Base-by-base conservation (phyloP, 92 coral and sea anemone species). In the Diadumene lineata region DNA sequence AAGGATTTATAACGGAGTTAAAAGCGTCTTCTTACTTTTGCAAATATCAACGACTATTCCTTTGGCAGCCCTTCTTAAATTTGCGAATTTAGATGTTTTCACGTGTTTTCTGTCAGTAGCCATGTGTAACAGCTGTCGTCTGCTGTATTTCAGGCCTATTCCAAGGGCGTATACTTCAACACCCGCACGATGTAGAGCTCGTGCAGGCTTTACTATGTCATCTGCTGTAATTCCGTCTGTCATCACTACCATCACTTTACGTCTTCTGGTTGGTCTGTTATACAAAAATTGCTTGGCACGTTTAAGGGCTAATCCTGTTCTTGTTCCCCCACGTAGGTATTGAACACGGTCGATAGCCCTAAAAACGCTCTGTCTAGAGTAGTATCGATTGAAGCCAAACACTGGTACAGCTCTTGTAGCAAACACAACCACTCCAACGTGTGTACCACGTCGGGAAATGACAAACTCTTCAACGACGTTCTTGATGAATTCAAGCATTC, bases 151-250 rank as follows among this genome's bases (percentile, higher is more conserved):
- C 18, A 81, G 68, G 15, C 98, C 98, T 0, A 94, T 50, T 19
- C 97, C 98, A 0, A 94, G 88, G 18, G 92, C 98, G 56, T 85
- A 88, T 38, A 88, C 84, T 24, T 88, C 82, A 29, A 94, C 97
- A 31, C 98, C 98, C 17, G 70, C 81, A 29, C 87, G 79, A 60
- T 92, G 94, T 15, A 94, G 85, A 1, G 66, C 44, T 26, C 80
- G 66, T 3, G 97, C 72, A 1, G 90, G 90, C 30, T 61, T 73
- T 16, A 68, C 70, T 28, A 91, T 85, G 51, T 78, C 87, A 70
- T 92, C 94, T 33, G 66, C 72, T 18, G 92, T 82, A 19, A 77
- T 88, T 7, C 97, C 92, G 63, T 89, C 97, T 1, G 97, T 87
- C 87, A 94, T 80, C 22, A 86, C 92, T 27, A 94, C 68, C 32